These are phyloP conservation scores for Rhynchonycteris naso DNA, from an alignment of 2,797 vertebrate species.

Conservation along the genomic window DNA sequence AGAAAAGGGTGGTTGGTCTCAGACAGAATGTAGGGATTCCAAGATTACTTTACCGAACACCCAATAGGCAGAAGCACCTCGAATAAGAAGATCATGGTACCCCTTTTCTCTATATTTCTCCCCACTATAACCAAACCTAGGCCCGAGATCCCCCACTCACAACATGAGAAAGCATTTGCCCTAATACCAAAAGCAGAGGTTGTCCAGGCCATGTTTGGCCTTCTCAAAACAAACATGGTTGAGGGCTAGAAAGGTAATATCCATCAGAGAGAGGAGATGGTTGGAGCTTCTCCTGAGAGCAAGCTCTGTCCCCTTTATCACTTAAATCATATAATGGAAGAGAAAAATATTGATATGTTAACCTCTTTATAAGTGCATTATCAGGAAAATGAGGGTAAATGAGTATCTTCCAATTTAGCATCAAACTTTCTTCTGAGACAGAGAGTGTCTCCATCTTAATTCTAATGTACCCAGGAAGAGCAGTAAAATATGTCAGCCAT, in stretches of 20 bases:
- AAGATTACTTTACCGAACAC: background rate
- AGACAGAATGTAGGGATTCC: conserved; percentile 5
- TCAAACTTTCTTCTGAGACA: background rate
- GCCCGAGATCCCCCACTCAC: background rate
- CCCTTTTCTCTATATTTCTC: background rate
- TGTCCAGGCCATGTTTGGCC: background rate
- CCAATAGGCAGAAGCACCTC: background rate
- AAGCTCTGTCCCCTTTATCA: background rate
- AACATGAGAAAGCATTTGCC: background rate
- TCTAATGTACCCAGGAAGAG: background rate
- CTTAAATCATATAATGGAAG: background rate
- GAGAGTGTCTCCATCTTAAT: background rate
- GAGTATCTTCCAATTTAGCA: background rate
- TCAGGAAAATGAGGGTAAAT: background rate
- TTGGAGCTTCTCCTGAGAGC: background rate
- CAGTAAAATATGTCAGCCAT: background rate
- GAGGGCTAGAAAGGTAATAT: background rate
- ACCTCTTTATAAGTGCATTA: background rate
- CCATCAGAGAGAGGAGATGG: background rate
- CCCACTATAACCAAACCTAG: background rate
- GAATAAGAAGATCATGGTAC: background rate
- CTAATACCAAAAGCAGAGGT: background rate
- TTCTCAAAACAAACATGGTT: background rate
- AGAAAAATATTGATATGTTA: background rate
- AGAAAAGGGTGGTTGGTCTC: background rate